These are phyloP conservation scores for Seriola quinqueradiata DNA, from an alignment of 2,113 vertebrate genomes.

Conservation along the genomic window DNA sequence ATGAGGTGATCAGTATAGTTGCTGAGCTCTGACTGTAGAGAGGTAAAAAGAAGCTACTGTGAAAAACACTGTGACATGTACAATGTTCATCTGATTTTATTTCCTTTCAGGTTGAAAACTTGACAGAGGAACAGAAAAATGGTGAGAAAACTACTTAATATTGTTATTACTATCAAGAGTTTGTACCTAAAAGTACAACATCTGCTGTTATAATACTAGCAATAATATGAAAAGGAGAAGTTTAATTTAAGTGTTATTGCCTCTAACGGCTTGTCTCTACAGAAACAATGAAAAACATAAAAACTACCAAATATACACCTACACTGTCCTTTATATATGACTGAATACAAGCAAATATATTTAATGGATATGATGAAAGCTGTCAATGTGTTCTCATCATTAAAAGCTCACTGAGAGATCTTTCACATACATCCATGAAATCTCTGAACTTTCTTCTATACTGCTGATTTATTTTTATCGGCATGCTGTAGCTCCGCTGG, in stretches of 20 bases:
- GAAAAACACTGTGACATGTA: background rate
- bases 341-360: background rate
- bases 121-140: conserved; percentile 88
- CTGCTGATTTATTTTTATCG: background rate
- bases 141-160: conserved; percentile 71
- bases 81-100: conserved; percentile 7
- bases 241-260: too few species aligned
- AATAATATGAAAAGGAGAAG: background rate
- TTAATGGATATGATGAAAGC: background rate
- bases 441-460: background rate
- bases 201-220: background rate
- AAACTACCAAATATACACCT: background rate
- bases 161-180: too few species aligned
- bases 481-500: background rate
- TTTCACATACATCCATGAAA: too few species aligned
- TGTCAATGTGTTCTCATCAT: background rate
- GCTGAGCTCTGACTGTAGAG: background rate
- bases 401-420: background rate
- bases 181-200: too few species aligned
- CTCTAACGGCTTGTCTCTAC: background rate
- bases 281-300: background rate
- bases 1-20: background rate
- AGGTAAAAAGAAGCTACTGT: background rate
- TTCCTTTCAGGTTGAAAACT: conserved; percentile 84
- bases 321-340: too few species aligned